Evolutionary conservation across 1,140 invertebrate genomes (phyloP), one percentile per base, ranked within the genome.

Genomic region (Cotesia vestalis): DNA sequence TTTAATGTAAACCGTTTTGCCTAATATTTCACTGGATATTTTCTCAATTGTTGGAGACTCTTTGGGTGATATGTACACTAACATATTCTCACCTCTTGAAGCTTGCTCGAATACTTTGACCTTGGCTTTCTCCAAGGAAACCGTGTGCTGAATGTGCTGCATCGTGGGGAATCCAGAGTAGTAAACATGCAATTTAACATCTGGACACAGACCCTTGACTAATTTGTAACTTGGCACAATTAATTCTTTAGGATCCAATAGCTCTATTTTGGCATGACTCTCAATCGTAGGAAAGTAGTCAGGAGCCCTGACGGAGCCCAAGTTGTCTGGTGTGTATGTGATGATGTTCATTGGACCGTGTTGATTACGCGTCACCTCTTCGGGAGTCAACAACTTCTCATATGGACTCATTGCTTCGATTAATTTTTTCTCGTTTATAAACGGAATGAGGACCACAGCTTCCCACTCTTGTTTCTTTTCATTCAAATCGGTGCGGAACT

Each of bases 401-500:
- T 91, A 92, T 0, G 90, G 87, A 20, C 87, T 83, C 92, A 98
- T 98, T 0, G 96, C 95, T 3, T 80, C 63, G 12, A 83, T 57
- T 52, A 87, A 78, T 20, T 63, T 57, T 57, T 80, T 78, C 38
- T 98, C 96, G 76, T 98, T 93, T 78, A 99, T 99, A 78, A 99
- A 98, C 0, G 97, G 97, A 79, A 99, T 97, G 0, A 99, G 88
- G 5, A 99, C 96, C 0, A 99, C 94, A 27, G 97, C 97, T 85
- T 99, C 98, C 97, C 97, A 99, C 72, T 98, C 96, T 78, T 98
- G 94, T 78, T 91, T 91, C 81, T 99, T 99, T 0, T 96, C 97
- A 88, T 99, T 95, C 36, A 95, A 86, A 88, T 96, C 95, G 0
- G 93, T 96, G 78, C 95, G 89, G 84, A 99, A 99, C 20, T 97